Conservation (phyloP, 2,888 invertebrate species). For the Heliconius charithonia region DNA sequence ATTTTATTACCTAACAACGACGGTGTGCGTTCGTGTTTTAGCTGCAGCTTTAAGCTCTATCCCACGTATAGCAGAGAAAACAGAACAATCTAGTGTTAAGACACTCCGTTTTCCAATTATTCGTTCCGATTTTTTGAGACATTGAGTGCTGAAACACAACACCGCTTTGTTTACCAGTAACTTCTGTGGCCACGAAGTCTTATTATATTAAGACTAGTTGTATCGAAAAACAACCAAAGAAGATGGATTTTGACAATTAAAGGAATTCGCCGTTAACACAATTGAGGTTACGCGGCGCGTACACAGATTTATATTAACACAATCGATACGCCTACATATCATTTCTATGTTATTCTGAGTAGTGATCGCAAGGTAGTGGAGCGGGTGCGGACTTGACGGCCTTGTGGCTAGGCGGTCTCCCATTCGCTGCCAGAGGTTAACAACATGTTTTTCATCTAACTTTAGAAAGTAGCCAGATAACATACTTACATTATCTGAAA, state of each 20-base stretch:
- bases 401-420: constrained; percentile 63
- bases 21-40: neutral
- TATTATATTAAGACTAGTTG: neutral
- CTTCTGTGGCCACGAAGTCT: too few species aligned
- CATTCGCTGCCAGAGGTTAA: constrained; percentile 81
- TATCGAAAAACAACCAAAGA: neutral
- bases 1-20: neutral
- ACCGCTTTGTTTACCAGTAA: too few species aligned
- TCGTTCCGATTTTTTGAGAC: neutral
- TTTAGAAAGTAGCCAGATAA: constrained; percentile 81
- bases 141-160: neutral
- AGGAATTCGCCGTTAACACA: neutral
- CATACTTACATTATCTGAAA: constrained; percentile 60
- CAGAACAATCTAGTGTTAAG: neutral
- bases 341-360: constrained; percentile 21
- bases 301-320: constrained; percentile 8
- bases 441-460: constrained; percentile 79
- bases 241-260: neutral
- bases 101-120: neutral
- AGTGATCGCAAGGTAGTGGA: constrained; percentile 47
- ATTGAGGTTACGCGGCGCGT: neutral
- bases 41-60: neutral
- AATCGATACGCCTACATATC: constrained; percentile 12
- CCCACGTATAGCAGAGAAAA: neutral
- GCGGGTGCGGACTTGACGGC: constrained; percentile 75